phyloP scores from a whole-genome alignment of 2,888 invertebrate genomes.

The Agrotis segetum region DNA sequence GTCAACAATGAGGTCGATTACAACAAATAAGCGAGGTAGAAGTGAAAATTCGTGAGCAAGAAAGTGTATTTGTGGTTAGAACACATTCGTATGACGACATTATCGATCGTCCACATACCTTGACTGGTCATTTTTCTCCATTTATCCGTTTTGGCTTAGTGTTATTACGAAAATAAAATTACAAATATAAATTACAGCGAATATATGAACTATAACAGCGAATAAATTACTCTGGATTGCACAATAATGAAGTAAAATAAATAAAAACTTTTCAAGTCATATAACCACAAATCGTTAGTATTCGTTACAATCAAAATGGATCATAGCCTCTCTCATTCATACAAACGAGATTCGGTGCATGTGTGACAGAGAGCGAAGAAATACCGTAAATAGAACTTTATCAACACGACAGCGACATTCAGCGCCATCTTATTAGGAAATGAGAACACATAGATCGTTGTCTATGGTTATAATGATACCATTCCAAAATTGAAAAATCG shows the following conservation, averaged over 20 bases:
- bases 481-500: constrained; percentile 50
- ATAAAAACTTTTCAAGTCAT: constrained; percentile 80
- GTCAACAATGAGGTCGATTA: constrained; percentile 31
- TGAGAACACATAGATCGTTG: constrained; percentile 60
- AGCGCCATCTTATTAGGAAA: constrained; percentile 81
- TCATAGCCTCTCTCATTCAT: constrained; percentile 71
- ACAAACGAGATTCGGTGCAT: constrained; percentile 1
- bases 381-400: constrained; percentile 79
- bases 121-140: constrained; percentile 83
- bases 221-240: constrained; percentile 76
- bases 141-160: constrained; percentile 66
- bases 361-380: constrained; percentile 76
- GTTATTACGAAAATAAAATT: constrained; percentile 62
- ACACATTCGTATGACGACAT: constrained; percentile 79
- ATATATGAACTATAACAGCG: constrained; percentile 66
- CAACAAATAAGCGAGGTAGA: constrained; percentile 49
- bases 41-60: constrained; percentile 47
- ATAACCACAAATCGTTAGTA: constrained; percentile 88
- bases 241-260: constrained; percentile 79
- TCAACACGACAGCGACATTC: constrained; percentile 70
- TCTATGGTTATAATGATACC: constrained; percentile 75
- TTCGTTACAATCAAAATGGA: constrained; percentile 88
- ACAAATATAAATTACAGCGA: constrained; percentile 65
- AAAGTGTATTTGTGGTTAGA: constrained; percentile 76
- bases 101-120: constrained; percentile 89